These are phyloP conservation scores for Pollachius pollachius DNA, from an alignment of 2,113 vertebrate species.

Conservation along the genomic window DNA sequence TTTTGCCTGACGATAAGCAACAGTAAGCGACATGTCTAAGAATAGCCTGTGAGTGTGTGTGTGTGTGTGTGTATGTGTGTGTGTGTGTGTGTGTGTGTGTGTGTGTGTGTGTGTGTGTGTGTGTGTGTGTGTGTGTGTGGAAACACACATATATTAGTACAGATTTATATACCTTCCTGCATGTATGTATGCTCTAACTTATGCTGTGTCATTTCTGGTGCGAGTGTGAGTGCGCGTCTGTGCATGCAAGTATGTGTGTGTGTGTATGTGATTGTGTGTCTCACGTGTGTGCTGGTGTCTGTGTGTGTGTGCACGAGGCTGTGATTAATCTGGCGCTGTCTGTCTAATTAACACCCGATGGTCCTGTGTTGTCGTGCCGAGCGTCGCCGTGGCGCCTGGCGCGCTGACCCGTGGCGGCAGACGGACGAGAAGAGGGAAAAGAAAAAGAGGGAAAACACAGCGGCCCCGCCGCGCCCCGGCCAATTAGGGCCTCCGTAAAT, in stretches of 20 bases:
- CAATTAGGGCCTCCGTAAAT: constrained; percentile 67
- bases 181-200: constrained; percentile 5
- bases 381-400: constrained; percentile 6
- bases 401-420: constrained; percentile 45
- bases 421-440: too few species aligned
- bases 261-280: background rate
- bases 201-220: background rate
- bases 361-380: constrained; percentile 30
- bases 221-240: background rate
- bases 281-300: constrained; percentile 1
- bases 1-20: constrained; percentile 1
- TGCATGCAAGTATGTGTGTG: background rate
- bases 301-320: constrained; percentile 29
- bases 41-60: constrained; percentile 6
- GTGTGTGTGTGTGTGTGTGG: constrained; percentile 4
- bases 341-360: constrained; percentile 57
- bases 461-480: constrained; percentile 32
- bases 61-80: constrained; percentile 7
- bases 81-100: constrained; percentile 6
- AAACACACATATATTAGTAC: too few species aligned
- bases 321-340: constrained; percentile 62
- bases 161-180: too few species aligned
- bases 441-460: constrained; percentile 6
- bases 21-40: constrained; percentile 27
- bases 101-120: background rate